These are phyloP conservation scores for Linurgus olivaceus DNA, from an alignment of 2,797 vertebrate species.

Conservation along the genomic window DNA sequence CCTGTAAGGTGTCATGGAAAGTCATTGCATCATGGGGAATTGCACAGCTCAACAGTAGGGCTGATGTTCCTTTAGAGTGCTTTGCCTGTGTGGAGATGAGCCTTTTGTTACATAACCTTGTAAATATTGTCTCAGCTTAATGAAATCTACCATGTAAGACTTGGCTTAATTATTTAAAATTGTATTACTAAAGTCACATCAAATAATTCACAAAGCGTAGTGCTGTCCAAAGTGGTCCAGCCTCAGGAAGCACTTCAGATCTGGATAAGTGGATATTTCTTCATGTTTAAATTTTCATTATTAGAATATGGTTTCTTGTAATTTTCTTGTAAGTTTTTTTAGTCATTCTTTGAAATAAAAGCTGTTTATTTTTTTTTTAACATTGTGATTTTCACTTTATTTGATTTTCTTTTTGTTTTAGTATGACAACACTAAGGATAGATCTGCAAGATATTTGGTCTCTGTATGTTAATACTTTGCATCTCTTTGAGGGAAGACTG, in stretches of 20 bases:
- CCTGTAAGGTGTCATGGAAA: not conserved
- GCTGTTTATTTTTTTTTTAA: not conserved
- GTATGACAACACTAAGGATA: conserved; percentile 49
- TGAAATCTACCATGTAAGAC: not conserved
- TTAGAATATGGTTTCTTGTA: not conserved
- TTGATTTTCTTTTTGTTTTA: conserved; percentile 40
- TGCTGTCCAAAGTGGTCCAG: not conserved
- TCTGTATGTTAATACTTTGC: conserved; percentile 48
- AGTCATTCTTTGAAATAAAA: not conserved
- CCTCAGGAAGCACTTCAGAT: not conserved
- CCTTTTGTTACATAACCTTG: not conserved
- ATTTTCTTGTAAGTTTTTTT: not conserved
- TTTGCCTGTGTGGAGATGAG: not conserved
- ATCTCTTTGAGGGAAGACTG: not conserved
- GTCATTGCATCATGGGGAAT: not conserved
- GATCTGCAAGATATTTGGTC: conserved; percentile 36
- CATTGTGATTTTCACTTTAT: not conserved
- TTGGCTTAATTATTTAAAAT: not conserved
- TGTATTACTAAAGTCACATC: not conserved
- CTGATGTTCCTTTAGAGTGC: not conserved
- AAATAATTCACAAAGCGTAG: not conserved
- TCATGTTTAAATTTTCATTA: not conserved
- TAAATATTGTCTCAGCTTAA: not conserved
- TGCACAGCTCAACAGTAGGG: fast-evolving
- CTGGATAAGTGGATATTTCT: not conserved